Base-by-base conservation (phyloP, 2,113 vertebrate genomes). In the Procavia capensis region DNA sequence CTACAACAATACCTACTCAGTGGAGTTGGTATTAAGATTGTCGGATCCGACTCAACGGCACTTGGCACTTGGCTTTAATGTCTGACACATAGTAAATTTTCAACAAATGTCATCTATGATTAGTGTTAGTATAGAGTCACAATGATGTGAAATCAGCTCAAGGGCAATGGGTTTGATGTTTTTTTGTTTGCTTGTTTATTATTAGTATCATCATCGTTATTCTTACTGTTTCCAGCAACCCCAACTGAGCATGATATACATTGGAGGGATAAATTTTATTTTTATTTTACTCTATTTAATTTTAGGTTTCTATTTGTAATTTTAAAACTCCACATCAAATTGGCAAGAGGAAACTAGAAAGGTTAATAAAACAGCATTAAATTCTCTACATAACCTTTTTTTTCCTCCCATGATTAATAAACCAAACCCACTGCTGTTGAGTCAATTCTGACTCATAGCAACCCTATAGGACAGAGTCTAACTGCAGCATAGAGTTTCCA, bases 281-380 rank as follows among this genome's bases (percentile, higher is more conserved):
- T 84, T 72, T 88, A 78, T 82, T 66, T 81, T 82, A 39, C 29
- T 76, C 45, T 1, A 50, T 78, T 68, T 91, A 80, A 85, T 6
- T 45, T 70, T 24, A 76, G 14, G 20, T 63, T 81, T 93, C 34
- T 84, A 66, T 59, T 81, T 88, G 85, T 68, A 39, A 59, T 63
- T 79, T 72, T 87, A 93, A 91, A 95, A 66, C 45, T 22, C 22
- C 61, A 45, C 43, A 5, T 70, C 87, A 41, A 82, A 92, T 83
- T 88, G 17, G 41, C 17, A 57, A 72, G 50, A 11, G 59, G 17
- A 10, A 81, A 68, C n/a, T 57, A 74, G 64, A 68, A 76, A 95
- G 17, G 78, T 78, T 82, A 89, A 54, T 17, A 43, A 43, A 78
- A 68, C 13, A 20, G 19, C 22, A 80, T 29, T 85, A 59, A 59